Percentiles rank a stretch among this genome's conserved stretches.
Conservation (phyloP, 2,888 invertebrate genomes). For the Syritta pipiens region DNA sequence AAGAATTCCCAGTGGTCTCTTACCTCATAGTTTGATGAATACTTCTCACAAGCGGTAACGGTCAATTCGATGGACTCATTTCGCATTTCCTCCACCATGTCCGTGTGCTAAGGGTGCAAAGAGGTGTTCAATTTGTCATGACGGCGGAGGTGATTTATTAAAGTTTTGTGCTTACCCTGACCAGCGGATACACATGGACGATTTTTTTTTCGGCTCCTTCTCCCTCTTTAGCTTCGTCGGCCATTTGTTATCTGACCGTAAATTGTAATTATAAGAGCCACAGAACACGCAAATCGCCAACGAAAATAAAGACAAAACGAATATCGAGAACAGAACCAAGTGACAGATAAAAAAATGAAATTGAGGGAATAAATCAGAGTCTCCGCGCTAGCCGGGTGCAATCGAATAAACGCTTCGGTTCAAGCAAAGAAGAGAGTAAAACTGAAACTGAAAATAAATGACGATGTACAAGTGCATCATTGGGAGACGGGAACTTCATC, state of each 20-base stretch:
- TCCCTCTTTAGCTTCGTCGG: slow-evolving; percentile 76
- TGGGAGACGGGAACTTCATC: slow-evolving; percentile 29
- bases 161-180: slow-evolving; percentile 83
- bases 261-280: slow-evolving; percentile 1
- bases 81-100: slow-evolving; percentile 96
- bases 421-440: slow-evolving; percentile 27
- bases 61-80: slow-evolving; percentile 93
- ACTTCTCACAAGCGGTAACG: slow-evolving; percentile 96
- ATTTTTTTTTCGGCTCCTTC: slow-evolving; percentile 82
- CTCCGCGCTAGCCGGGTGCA: slow-evolving; percentile 1
- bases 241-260: slow-evolving; percentile 72
- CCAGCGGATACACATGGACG: slow-evolving; percentile 89
- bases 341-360: slow-evolving; percentile 32
- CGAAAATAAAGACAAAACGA: slow-evolving; percentile 6
- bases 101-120: slow-evolving; percentile 84
- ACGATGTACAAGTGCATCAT: slow-evolving; percentile 41
- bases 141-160: no score
- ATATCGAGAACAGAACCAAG: neutral
- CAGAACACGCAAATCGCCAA: slow-evolving; percentile 1
- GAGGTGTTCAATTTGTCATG: slow-evolving; percentile 5
- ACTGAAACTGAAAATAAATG: slow-evolving; percentile 53
- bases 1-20: slow-evolving; percentile 63
- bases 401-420: slow-evolving; percentile 29
- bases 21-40: slow-evolving; percentile 90
- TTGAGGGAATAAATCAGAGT: slow-evolving; percentile 11